Conservation (phyloP, 2,113 vertebrate genomes). For the Chlamydotis undulata region DNA sequence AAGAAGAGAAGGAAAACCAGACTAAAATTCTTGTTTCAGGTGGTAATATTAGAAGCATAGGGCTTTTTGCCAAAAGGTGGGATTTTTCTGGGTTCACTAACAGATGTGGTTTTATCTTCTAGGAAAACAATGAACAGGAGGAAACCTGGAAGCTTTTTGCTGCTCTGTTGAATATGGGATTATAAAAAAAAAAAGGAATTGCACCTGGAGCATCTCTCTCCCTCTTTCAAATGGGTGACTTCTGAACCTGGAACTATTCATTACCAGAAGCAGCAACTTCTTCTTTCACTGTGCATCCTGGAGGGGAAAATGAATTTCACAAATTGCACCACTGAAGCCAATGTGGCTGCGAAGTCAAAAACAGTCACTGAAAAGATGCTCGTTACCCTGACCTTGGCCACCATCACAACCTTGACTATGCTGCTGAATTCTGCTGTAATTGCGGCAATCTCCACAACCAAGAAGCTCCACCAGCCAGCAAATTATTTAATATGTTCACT, state of each 20-base stretch:
- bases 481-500: constrained; percentile 93
- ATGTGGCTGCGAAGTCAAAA: constrained; percentile 60
- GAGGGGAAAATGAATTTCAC: constrained; percentile 78
- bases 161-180: constrained; percentile 17
- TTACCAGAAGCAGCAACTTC: not conserved
- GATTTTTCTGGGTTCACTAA: constrained; percentile 20
- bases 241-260: not conserved
- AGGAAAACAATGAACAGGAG: constrained; percentile 51
- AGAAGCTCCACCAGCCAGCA: constrained; percentile 88
- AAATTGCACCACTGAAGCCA: constrained; percentile 78
- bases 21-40: not conserved
- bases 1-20: not conserved
- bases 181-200: not conserved
- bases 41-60: not conserved
- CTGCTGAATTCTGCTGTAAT: constrained; percentile 86
- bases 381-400: constrained; percentile 77
- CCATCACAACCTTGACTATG: constrained; percentile 82
- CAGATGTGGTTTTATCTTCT: constrained; percentile 30
- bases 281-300: constrained; percentile 2
- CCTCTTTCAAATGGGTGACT: not conserved
- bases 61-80: not conserved
- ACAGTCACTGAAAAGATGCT: constrained; percentile 81
- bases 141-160: not conserved
- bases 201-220: not conserved
- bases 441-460: constrained; percentile 85